Conservation (phyloP, 1,140 invertebrate species). For the Pseudomyrmex pallidus region DNA sequence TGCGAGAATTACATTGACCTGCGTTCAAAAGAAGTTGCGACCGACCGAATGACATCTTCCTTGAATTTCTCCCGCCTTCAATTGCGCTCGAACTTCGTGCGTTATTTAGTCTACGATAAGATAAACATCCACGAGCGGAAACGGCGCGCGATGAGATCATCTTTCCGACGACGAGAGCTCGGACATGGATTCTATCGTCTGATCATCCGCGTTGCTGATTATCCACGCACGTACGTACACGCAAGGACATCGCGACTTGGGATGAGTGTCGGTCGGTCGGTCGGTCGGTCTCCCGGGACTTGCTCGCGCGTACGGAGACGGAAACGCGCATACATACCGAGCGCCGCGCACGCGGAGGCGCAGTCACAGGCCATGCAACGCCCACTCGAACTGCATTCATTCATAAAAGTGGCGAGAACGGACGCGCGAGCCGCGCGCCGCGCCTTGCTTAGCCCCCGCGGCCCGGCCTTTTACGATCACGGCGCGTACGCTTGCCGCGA, state of each 20-base stretch:
- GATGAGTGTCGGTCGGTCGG: not conserved
- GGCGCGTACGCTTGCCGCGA: slow-evolving; percentile 27
- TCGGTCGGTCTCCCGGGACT: slow-evolving; percentile 13
- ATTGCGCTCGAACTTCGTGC: not conserved
- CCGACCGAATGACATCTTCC: not conserved
- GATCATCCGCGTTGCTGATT: slow-evolving; percentile 28
- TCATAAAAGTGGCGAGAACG: slow-evolving; percentile 75
- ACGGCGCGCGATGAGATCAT: slow-evolving; percentile 46
- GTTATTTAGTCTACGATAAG: not conserved
- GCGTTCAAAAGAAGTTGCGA: too few species aligned
- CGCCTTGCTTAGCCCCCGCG: slow-evolving; percentile 63
- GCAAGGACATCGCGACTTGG: slow-evolving; percentile 4
- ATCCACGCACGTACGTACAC: slow-evolving; percentile 15
- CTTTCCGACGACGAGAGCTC: slow-evolving; percentile 23
- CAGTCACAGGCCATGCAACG: slow-evolving; percentile 74
- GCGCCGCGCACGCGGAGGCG: slow-evolving; percentile 54
- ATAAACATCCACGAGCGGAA: slow-evolving; percentile 20
- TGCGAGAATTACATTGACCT: too few species aligned
- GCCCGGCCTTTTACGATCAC: slow-evolving; percentile 69
- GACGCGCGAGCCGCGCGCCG: slow-evolving; percentile 46
- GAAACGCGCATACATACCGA: slow-evolving; percentile 39
- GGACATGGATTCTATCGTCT: not conserved
- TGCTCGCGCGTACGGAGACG: slow-evolving; percentile 49
- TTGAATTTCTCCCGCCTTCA: not conserved
- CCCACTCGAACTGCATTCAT: slow-evolving; percentile 77